Percentiles rank a stretch among this genome's conserved stretches.
These are phyloP conservation scores for Marisa cornuarietis DNA, from an alignment of 1,140 invertebrate genomes.

Conservation along the genomic window DNA sequence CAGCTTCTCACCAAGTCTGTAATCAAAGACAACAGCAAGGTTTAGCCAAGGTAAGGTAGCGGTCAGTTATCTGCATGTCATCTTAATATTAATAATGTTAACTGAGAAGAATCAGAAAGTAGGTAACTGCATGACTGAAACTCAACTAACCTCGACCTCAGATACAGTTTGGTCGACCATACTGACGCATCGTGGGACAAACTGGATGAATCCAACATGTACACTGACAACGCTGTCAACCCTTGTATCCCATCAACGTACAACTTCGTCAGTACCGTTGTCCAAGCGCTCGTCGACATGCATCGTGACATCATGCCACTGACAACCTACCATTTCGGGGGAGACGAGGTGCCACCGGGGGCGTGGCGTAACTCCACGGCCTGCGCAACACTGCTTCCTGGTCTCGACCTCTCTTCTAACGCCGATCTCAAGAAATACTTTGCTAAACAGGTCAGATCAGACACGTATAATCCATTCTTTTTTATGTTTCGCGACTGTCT, in stretches of 20 bases:
- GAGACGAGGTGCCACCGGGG: slow-evolving; percentile 52
- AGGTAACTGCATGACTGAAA: too few species aligned
- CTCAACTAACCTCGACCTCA: too few species aligned
- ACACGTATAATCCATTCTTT: too few species aligned
- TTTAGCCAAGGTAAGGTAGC: too few species aligned
- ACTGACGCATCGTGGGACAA: too few species aligned
- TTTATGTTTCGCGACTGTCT: too few species aligned
- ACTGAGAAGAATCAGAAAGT: too few species aligned
- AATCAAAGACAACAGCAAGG: too few species aligned
- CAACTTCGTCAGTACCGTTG: slow-evolving; percentile 34
- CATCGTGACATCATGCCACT: slow-evolving; percentile 46
- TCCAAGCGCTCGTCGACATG: slow-evolving; percentile 40
- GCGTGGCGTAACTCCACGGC: slow-evolving; percentile 50
- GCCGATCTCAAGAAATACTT: slow-evolving; percentile 43
- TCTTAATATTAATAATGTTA: too few species aligned
- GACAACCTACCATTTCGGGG: slow-evolving; percentile 54
- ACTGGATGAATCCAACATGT: slow-evolving; percentile 21
- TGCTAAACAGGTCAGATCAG: slow-evolving; percentile 4
- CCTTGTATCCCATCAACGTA: slow-evolving; percentile 57
- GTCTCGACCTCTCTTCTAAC: not conserved
- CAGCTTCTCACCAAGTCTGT: too few species aligned
- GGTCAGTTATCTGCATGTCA: not conserved
- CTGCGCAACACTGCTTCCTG: slow-evolving; percentile 36
- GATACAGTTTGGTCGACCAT: too few species aligned
- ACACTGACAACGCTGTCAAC: slow-evolving; percentile 53